phyloP scores from a whole-genome alignment of 1,140 invertebrate genomes.

The Pseudomyrmex concolor region DNA sequence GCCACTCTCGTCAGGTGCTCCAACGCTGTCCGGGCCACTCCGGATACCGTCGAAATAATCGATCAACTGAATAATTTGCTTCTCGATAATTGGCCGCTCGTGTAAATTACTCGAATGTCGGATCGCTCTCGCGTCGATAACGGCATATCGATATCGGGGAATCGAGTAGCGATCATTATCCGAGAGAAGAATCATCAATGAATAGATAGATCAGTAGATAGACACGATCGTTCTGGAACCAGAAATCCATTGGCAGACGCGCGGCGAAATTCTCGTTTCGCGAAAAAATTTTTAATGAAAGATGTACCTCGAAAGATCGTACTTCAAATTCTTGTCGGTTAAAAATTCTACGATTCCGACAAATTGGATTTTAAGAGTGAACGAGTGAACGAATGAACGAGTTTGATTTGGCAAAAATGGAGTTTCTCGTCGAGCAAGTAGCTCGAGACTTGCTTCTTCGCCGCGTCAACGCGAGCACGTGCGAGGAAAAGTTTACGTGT shows the following conservation, averaged over 20 bases:
- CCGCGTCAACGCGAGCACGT: conserved; percentile 42
- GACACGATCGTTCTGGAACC: neutral
- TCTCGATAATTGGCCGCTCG: conserved; percentile 47
- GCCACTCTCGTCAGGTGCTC: conserved; percentile 46
- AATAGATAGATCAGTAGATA: neutral
- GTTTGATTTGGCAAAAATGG: neutral
- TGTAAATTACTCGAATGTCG: conserved; percentile 58
- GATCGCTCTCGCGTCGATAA: conserved; percentile 58
- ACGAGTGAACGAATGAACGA: conserved; percentile 2
- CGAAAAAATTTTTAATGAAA: too few species aligned
- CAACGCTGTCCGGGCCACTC: conserved; percentile 52
- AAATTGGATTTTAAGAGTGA: neutral
- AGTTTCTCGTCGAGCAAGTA: neutral
- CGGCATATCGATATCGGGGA: conserved; percentile 7
- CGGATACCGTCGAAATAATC: conserved; percentile 58
- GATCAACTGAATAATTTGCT: conserved; percentile 56
- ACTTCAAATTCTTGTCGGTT: too few species aligned
- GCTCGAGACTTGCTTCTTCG: conserved; percentile 19
- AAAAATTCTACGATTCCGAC: too few species aligned
- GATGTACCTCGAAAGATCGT: too few species aligned
- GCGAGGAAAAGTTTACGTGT: conserved; percentile 1
- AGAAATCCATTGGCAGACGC: neutral
- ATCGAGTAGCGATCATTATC: conserved; percentile 22
- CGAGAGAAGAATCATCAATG: neutral
- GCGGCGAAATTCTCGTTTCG: too few species aligned